These are phyloP conservation scores for Probaryconus sp. DNA, from an alignment of 1,140 invertebrate genomes.

Conservation along the genomic window DNA sequence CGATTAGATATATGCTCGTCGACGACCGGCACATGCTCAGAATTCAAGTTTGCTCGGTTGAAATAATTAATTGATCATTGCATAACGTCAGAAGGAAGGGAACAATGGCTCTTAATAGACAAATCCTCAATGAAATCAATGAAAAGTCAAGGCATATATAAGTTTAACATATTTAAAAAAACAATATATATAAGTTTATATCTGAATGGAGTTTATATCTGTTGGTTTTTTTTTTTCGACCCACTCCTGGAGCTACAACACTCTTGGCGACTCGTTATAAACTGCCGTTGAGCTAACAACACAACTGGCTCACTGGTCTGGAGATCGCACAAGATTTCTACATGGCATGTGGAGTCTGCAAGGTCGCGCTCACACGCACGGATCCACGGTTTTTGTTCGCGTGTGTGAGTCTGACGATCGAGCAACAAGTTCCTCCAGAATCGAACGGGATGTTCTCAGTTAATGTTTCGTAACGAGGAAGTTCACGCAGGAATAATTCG, in stretches of 20 bases:
- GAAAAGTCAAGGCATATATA: too few relatives aligned
- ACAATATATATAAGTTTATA: too few relatives aligned
- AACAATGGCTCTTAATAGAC: too few relatives aligned
- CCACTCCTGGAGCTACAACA: slow-evolving; percentile 20
- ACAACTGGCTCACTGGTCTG: slow-evolving; percentile 28
- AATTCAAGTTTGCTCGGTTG: slow-evolving; percentile 10
- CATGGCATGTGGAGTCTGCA: slow-evolving; percentile 51
- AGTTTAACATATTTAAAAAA: too few relatives aligned
- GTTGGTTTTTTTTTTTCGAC: slow-evolving; percentile 11
- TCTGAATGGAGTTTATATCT: too few relatives aligned
- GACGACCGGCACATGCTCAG: slow-evolving; percentile 39
- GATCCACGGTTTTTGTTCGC: background rate
- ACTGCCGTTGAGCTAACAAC: slow-evolving; percentile 43
- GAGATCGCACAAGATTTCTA: slow-evolving; percentile 45
- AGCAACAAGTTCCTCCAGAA: slow-evolving; percentile 40
- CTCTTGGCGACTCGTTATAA: slow-evolving; percentile 40
- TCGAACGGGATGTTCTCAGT: slow-evolving; percentile 21
- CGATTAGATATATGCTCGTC: slow-evolving; percentile 1
- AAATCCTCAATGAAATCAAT: too few relatives aligned
- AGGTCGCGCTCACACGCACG: slow-evolving; percentile 39
- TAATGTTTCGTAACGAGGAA: slow-evolving; percentile 32
- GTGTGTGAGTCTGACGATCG: slow-evolving; percentile 33
- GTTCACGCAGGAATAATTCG: slow-evolving; percentile 7
- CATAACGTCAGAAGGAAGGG: too few relatives aligned
- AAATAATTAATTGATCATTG: slow-evolving; percentile 14